Conservation (phyloP, 2,888 invertebrate genomes). For the Heliconius charithonia region DNA sequence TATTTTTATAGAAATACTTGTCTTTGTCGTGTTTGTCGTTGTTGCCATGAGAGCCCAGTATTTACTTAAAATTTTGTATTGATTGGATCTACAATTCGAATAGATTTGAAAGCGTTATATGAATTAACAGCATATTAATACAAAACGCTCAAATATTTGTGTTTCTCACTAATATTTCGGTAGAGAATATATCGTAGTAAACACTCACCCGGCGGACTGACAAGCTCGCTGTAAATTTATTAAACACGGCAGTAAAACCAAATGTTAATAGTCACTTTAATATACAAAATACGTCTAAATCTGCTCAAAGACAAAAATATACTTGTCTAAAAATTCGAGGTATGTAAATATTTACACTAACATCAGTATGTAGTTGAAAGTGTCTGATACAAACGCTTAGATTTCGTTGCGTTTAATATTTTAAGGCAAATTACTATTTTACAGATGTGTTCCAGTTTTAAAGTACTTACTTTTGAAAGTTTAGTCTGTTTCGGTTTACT, state of each 20-base stretch:
- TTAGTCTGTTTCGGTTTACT: no score
- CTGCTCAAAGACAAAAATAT: constrained; percentile 19
- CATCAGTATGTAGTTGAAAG: constrained; percentile 1
- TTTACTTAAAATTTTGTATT: background rate
- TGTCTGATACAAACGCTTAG: background rate
- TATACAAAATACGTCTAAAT: constrained; percentile 18
- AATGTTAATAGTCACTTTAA: constrained; percentile 10
- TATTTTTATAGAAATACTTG: background rate
- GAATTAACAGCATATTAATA: background rate
- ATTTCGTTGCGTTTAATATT: background rate
- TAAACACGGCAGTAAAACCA: constrained; percentile 10
- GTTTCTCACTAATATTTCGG: background rate
- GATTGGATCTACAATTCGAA: background rate
- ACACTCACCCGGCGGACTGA: background rate
- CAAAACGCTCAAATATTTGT: constrained; percentile 7
- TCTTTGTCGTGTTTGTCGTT: background rate
- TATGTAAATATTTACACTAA: constrained; percentile 19
- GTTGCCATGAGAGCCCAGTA: background rate
- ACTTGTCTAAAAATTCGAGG: background rate
- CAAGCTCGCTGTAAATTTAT: background rate
- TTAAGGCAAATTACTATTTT: background rate
- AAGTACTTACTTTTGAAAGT: no score
- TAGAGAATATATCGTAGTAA: constrained; percentile 15
- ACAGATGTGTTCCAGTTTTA: background rate
- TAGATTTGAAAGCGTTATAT: background rate